Percentiles rank a stretch among this genome's conserved stretches.
Conservation (phyloP, 2,113 vertebrate species). For the Poeciliopsis prolifica region DNA sequence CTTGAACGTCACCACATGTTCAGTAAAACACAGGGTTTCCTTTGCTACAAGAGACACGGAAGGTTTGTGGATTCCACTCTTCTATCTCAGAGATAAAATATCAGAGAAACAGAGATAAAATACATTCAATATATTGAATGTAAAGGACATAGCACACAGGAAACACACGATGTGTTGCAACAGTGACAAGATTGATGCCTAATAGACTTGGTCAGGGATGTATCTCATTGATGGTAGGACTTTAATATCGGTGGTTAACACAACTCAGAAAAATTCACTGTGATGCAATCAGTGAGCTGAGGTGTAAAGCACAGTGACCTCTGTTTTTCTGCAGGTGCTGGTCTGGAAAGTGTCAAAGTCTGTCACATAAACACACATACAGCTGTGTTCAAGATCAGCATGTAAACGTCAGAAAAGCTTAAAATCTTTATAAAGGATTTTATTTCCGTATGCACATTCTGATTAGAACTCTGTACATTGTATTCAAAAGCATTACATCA, state of each 20-base stretch:
- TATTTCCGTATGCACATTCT: too few species aligned
- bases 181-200: not conserved
- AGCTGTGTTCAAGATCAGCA: too few species aligned
- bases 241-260: conserved; percentile 1
- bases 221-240: not conserved
- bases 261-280: not conserved
- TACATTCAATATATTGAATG: too few species aligned
- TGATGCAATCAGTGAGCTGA: not conserved
- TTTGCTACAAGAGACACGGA: not conserved
- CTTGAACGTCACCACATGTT: conserved; percentile 2
- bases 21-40: not conserved
- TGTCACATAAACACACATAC: too few species aligned
- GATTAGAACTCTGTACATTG: too few species aligned
- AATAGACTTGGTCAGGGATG: conserved; percentile 1
- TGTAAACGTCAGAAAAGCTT: too few species aligned
- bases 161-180: not conserved
- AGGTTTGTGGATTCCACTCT: not conserved
- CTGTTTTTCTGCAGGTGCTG: too few species aligned
- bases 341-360: too few species aligned
- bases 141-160: not conserved
- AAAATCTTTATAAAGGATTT: too few species aligned
- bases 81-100: not conserved
- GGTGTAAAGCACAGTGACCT: not conserved
- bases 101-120: not conserved
- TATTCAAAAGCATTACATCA: too few species aligned